Base-by-base conservation (phyloP, 2,888 invertebrate species). In the Cinara cedri region DNA sequence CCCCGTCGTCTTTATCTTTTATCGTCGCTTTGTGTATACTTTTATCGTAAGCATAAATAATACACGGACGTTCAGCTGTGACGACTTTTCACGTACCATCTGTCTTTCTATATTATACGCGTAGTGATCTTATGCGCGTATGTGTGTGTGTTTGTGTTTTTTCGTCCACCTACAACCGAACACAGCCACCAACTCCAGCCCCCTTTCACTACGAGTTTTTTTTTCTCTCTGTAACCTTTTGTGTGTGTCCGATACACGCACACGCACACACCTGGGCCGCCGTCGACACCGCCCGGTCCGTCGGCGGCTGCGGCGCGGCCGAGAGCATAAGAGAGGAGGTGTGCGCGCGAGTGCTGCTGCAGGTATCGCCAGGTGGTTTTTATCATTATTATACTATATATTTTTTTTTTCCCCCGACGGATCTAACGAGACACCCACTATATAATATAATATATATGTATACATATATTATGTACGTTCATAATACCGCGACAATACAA, bases 361-460 rank as follows among this genome's bases (percentile, higher is more conserved):
- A 66, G 66, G 65, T 65, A 76, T 78, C 68, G 76, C 76, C 78
- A 78, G 78, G 78, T 78, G 78, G 78, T 70, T 78, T 78, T 68
- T 68, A 68, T 68, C 44, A 68, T 68, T 66, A 51, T 66, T 55
- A 19, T n/a, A n/a, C n/a, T n/a, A n/a, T 72, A 46, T 76, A 44
- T 57, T 16, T 62, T 57, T 16, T 62, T 62, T 62, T 46, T n/a
- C 34, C 49, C 49, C 60, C 55, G 55, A 66, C 54, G 24, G 9
- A 51, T 51, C 42, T 24, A 26, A 55, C 68, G 24, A 78, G 51
- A 76, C 78, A 78, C 78, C 60, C 70, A 68, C 68, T n/a, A 26
- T 21, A 62, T n/a, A 34, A 34, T 34, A 34, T 4, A 34, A 34
- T 34, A 34, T 6, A 63, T 11, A 63, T n/a, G 16, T 60, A 46